These are phyloP conservation scores for Parthenolecanium corni DNA, from an alignment of 2,888 invertebrate genomes.

Conservation along the genomic window DNA sequence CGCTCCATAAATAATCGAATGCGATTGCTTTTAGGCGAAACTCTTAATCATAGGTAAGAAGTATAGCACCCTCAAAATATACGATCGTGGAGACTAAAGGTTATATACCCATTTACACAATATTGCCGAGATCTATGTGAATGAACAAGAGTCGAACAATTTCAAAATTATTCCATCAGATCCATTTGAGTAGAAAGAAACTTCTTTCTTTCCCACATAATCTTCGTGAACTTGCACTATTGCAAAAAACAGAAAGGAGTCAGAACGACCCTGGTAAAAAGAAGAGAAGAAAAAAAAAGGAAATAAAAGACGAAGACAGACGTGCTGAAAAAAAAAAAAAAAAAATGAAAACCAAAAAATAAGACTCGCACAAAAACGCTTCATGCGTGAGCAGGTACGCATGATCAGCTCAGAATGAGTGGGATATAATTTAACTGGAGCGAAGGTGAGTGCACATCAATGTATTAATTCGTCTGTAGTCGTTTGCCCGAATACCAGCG, in stretches of 20 bases:
- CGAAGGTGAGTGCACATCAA: conserved; percentile 9
- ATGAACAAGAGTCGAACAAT: background rate
- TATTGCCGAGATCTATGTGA: too few species aligned
- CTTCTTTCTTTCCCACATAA: conserved; percentile 5
- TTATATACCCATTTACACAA: too few species aligned
- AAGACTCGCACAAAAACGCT: background rate
- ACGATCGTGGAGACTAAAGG: too few species aligned
- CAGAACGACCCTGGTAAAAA: too few species aligned
- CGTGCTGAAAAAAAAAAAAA: background rate
- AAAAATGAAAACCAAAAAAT: background rate
- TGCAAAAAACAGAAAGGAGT: too few species aligned
- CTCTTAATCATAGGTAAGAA: too few species aligned
- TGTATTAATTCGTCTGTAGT: conserved; percentile 8
- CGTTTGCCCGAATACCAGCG: conserved; percentile 13
- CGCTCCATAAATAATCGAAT: too few species aligned
- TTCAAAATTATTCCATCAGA: conserved; percentile 3
- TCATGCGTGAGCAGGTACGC: conserved; percentile 23
- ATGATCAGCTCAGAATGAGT: conserved; percentile 11
- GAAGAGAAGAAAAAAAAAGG: too few species aligned
- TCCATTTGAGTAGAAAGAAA: conserved; percentile 2
- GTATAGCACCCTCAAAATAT: too few species aligned
- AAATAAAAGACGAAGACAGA: too few species aligned
- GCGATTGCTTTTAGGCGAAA: too few species aligned
- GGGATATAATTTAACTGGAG: conserved; percentile 4
- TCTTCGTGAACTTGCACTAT: background rate